Percentiles rank a stretch among this genome's conserved stretches.
phyloP scores from a whole-genome alignment of 2,888 invertebrate species.

The Chironomus tentans region DNA sequence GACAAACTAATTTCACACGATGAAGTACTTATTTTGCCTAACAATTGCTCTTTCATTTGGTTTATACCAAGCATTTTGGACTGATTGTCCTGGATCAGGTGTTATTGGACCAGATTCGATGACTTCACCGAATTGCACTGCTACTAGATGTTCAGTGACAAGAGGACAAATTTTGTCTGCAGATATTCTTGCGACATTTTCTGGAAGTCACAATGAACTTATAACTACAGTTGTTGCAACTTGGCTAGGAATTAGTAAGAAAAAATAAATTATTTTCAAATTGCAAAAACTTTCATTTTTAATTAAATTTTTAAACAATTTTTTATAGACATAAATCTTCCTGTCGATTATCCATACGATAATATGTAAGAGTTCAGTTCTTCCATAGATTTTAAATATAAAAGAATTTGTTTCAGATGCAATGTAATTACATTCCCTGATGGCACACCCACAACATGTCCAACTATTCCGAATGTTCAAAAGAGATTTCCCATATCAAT shows the following conservation, averaged over 20 bases:
- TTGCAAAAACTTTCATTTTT: too few relatives aligned
- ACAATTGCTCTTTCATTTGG: too few relatives aligned
- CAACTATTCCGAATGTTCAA: background rate
- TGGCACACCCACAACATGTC: background rate
- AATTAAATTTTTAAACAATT: too few relatives aligned
- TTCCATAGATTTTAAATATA: background rate
- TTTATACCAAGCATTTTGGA: background rate
- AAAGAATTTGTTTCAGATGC: background rate
- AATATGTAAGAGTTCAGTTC: background rate
- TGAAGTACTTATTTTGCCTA: too few relatives aligned
- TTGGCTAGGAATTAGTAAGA: background rate
- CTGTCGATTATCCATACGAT: background rate
- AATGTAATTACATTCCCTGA: background rate
- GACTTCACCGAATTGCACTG: background rate
- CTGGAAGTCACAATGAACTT: background rate
- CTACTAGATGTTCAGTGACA: background rate
- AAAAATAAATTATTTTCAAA: too few relatives aligned
- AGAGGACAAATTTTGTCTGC: background rate
- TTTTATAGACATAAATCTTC: background rate
- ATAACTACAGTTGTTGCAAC: background rate
- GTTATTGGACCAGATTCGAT: background rate
- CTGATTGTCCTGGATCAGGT: background rate
- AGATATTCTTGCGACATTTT: background rate
- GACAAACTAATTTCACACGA: too few relatives aligned
- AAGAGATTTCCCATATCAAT: background rate